Evolutionary conservation across 2,888 invertebrate genomes (phyloP).

Genomic region (Liposcelis brunnea): DNA sequence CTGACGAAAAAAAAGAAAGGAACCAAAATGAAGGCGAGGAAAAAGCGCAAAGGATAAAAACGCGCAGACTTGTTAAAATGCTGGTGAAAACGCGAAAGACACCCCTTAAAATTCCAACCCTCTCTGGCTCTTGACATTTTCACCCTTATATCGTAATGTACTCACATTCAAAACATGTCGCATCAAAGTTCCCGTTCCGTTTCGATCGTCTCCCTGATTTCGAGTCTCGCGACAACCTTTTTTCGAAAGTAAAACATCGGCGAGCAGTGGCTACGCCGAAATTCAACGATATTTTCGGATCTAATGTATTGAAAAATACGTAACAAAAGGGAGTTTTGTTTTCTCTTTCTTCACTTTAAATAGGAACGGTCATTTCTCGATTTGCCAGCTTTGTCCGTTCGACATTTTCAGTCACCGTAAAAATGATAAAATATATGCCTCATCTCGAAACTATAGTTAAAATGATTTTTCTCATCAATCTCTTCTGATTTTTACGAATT

Average conservation of each 20-base stretch:
- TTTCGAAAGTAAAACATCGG: background rate
- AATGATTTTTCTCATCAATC: too few species aligned
- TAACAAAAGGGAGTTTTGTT: conserved; percentile 7
- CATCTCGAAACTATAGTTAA: too few species aligned
- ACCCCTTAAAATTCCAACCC: background rate
- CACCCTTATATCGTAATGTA: conserved; percentile 3
- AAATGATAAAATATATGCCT: too few species aligned
- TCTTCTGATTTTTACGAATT: too few species aligned
- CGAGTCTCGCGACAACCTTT: background rate
- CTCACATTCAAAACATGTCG: conserved; percentile 9
- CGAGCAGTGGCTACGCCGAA: background rate
- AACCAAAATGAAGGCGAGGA: too few species aligned
- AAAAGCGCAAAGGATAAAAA: too few species aligned
- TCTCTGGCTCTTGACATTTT: conserved; percentile 3
- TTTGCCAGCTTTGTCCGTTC: too few species aligned
- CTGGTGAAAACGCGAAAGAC: too few species aligned
- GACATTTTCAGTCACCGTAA: too few species aligned
- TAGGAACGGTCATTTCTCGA: too few species aligned
- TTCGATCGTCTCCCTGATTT: background rate
- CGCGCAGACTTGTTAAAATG: too few species aligned
- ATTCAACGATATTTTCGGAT: background rate
- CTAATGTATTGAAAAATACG: conserved; percentile 7
- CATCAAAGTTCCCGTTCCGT: background rate
- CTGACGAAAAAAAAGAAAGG: too few species aligned
- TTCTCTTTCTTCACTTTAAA: background rate